A percentile compares a stretch with the other conserved stretches of the same genome.
phyloP scores from a whole-genome alignment of 2,888 invertebrate species.

The Cabera pusaria region DNA sequence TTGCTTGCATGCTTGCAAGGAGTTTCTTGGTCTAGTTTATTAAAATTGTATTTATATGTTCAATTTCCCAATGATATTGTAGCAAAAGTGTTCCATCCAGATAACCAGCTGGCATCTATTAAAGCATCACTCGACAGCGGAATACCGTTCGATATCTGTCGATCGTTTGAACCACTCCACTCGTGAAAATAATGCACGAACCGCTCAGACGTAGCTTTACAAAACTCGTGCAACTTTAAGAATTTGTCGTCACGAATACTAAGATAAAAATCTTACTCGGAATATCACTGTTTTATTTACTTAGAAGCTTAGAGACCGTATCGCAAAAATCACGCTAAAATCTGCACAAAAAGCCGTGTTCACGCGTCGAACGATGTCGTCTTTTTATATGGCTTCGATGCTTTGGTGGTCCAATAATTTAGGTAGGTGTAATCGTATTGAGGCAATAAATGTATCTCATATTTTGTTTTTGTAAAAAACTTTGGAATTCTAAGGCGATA shows the following conservation, averaged over 20 bases:
- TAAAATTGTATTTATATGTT: no score
- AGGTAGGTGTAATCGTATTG: conserved; percentile 33
- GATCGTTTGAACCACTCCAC: conserved; percentile 26
- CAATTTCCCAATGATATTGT: conserved; percentile 27
- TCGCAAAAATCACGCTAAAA: conserved; percentile 12
- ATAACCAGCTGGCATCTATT: conserved; percentile 28
- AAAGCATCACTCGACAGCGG: conserved; percentile 27
- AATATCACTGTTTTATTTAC: conserved; percentile 21
- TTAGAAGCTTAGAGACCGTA: conserved; percentile 14
- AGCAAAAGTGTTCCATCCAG: conserved; percentile 18
- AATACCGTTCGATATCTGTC: conserved; percentile 27
- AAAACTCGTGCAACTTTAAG: conserved; percentile 47
- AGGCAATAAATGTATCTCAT: conserved; percentile 29
- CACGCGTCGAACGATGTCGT: conserved; percentile 23
- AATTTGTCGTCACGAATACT: conserved; percentile 66
- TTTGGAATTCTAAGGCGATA: conserved; percentile 17
- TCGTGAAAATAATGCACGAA: no score
- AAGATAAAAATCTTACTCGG: conserved; percentile 51
- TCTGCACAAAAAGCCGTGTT: conserved; percentile 20
- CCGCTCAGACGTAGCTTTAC: background rate
- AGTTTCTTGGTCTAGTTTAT: no score
- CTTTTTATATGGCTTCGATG: conserved; percentile 20
- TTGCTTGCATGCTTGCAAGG: no score
- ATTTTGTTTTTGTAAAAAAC: conserved; percentile 23
- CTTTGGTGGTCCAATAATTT: conserved; percentile 36